Evolutionary conservation across 2,113 vertebrate genomes (phyloP), one percentile per base, ranked within the genome.

Genomic region (Eclectus roratus): DNA sequence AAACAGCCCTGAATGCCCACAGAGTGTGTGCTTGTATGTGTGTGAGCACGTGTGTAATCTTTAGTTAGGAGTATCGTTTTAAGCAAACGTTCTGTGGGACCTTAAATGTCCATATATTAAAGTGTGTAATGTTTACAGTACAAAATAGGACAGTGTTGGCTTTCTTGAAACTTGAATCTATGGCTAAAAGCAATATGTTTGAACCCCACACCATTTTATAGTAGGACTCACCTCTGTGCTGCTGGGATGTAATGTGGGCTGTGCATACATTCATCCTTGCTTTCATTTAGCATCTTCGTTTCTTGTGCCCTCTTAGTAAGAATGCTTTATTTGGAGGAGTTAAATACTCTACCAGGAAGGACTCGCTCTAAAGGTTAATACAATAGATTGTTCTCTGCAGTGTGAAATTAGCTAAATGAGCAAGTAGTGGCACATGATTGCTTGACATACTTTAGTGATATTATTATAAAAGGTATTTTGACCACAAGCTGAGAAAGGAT

Each of bases 81-180:
- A 69, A 91, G 65, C 19, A 68, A 44, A 39, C 15, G 25, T 10
- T 71, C 37, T 9, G 1, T 35, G 28, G n/a, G 18, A 63, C 33
- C 15, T 19, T 61, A 61, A 66, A 82, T 76, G 49, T 56, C 47
- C 17, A 1, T 69, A 50, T 5, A 17, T 70, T 49, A 47, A 49
- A 87, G 18, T 0, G 0, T 72, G 47, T 29, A 28, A 69, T 33
- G 43, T 37, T 76, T 41, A 6, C 4, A 52, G 0, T 53, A 28
- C 25, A 28, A 91, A 71, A 19, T 46, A 64, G 41, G 19, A 33
- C 41, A 82, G 9, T 11, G 7, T 56, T 47, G 43, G 6, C 49
- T 84, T 72, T 80, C 53, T 79, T 65, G 66, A 66, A 74, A 49
- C 14, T 10, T 25, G 25, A 46, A 35, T 37, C 41, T 53, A 1